Conservation (phyloP, 2,888 invertebrate genomes). For the Calameuta filiformis region DNA sequence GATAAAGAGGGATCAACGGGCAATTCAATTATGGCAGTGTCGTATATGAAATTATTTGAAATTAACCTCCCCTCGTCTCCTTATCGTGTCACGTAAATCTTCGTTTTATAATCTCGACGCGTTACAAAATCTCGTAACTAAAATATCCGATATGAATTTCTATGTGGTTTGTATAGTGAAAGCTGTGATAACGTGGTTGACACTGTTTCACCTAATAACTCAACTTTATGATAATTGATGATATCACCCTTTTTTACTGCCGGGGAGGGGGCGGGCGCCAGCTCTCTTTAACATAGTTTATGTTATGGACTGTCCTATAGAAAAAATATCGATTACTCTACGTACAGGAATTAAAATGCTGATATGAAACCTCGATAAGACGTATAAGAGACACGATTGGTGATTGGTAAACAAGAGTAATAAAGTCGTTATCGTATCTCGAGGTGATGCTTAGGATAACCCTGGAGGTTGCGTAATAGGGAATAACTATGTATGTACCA, state of each 20-base stretch:
- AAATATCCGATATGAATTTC: neutral
- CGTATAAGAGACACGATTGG: neutral
- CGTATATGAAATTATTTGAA: neutral
- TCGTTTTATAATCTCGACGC: neutral
- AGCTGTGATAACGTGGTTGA: neutral
- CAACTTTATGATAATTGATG: neutral
- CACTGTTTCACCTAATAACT: neutral
- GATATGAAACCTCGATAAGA: neutral
- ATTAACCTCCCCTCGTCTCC: neutral
- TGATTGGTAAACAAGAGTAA: slow-evolving; percentile 46
- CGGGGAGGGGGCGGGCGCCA: too few species aligned
- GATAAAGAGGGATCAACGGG: neutral
- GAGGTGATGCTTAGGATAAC: slow-evolving; percentile 46
- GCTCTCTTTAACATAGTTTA: neutral
- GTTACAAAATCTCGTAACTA: neutral
- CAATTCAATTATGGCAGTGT: neutral
- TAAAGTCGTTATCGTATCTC: slow-evolving; percentile 47
- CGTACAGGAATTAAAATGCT: neutral
- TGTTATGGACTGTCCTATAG: neutral
- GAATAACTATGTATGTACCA: neutral
- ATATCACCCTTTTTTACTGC: neutral
- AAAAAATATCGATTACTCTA: neutral
- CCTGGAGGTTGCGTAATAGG: slow-evolving; percentile 32
- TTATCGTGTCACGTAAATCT: neutral
- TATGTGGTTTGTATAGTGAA: neutral